These are phyloP conservation scores for Muricea muricata DNA, from an alignment of 92 coral and sea anemone genomes.

Conservation along the genomic window DNA sequence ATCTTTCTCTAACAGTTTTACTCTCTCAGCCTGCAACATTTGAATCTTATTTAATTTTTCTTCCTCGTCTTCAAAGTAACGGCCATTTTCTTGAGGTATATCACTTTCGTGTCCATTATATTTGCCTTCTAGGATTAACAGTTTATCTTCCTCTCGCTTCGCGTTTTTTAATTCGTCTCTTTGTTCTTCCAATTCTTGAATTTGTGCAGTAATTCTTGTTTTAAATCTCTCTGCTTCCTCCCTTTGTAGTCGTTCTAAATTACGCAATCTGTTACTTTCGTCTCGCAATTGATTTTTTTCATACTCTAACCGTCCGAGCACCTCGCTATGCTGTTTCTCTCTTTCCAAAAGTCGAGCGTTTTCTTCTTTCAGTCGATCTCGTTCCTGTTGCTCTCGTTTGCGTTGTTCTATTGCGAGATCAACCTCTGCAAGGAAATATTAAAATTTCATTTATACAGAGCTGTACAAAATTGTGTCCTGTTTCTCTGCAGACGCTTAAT, in stretches of 20 bases:
- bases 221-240: conserved; percentile 94
- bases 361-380: conserved; percentile 89
- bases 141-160: conserved; percentile 84
- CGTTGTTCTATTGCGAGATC: conserved; percentile 97
- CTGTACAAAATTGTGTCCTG: not conserved
- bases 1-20: conserved; percentile 87
- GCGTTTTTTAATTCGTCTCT: conserved; percentile 75
- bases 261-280: conserved; percentile 83
- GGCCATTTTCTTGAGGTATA: conserved; percentile 71
- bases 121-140: conserved; percentile 74
- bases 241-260: conserved; percentile 83
- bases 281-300: conserved; percentile 90
- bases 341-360: conserved; percentile 84
- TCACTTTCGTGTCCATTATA: conserved; percentile 66
- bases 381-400: conserved; percentile 92
- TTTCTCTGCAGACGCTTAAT: not conserved
- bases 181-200: conserved; percentile 89
- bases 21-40: conserved; percentile 85
- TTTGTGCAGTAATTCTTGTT: conserved; percentile 89
- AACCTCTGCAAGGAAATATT: conserved; percentile 73
- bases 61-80: conserved; percentile 83
- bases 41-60: conserved; percentile 87
- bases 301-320: conserved; percentile 83
- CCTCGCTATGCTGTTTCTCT: conserved; percentile 87
- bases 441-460: not conserved